A percentile compares a stretch with the other conserved stretches of the same genome.
Evolutionary conservation across 2,113 vertebrate species (phyloP).

Genomic region (Polypterus senegalus): DNA sequence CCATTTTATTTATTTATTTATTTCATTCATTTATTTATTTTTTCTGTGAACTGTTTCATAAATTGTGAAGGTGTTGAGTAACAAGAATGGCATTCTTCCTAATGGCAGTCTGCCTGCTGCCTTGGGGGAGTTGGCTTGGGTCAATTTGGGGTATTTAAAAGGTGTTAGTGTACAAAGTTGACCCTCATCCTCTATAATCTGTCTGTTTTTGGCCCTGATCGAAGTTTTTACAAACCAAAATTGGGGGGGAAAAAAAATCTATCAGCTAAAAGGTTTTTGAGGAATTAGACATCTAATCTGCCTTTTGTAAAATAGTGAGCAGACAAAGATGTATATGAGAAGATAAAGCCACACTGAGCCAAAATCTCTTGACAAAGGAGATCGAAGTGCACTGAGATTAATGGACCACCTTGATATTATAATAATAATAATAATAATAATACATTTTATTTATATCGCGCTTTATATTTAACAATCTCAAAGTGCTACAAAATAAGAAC

Average conservation of each 20-base stretch:
- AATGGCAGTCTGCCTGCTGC: too few relatives aligned
- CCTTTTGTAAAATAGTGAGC: slow-evolving; percentile 12
- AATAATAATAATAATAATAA: background rate
- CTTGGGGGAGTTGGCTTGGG: too few relatives aligned
- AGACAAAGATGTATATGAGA: slow-evolving; percentile 13
- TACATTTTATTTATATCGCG: background rate
- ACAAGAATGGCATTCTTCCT: too few relatives aligned
- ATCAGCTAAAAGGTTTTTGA: slow-evolving; percentile 13
- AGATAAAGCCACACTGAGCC: background rate
- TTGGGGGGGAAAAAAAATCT: slow-evolving; percentile 13
- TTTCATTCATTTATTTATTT: too few relatives aligned
- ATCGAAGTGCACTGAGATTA: background rate
- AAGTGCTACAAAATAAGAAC: too few relatives aligned
- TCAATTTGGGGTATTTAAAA: too few relatives aligned
- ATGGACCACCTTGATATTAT: background rate
- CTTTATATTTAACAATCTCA: too few relatives aligned
- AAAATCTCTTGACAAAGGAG: background rate
- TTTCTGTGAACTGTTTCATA: too few relatives aligned
- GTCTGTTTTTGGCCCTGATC: slow-evolving; percentile 49
- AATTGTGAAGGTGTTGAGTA: too few relatives aligned
- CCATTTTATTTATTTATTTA: too few relatives aligned
- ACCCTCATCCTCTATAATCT: slow-evolving; percentile 50
- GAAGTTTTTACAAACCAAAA: slow-evolving; percentile 46
- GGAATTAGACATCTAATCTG: slow-evolving; percentile 18
- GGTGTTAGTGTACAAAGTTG: slow-evolving; percentile 12